Percentiles rank a stretch among this genome's conserved stretches.
Conservation (phyloP, 1,140 invertebrate genomes). For the Cotesia chilonis region DNA sequence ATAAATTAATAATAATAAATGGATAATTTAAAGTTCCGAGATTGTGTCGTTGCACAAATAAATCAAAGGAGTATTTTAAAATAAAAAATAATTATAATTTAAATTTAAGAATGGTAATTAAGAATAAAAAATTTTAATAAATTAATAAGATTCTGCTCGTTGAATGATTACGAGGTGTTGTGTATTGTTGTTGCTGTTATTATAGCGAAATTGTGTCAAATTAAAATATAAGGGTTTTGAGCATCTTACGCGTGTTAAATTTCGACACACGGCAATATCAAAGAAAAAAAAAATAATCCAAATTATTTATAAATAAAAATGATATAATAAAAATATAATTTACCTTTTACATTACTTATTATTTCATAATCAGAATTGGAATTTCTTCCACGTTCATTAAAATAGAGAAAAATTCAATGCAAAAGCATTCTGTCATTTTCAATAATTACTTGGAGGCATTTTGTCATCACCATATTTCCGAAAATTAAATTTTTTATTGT, state of each 20-base stretch:
- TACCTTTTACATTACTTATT: too few relatives aligned
- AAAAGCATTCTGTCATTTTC: too few relatives aligned
- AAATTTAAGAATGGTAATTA: background rate
- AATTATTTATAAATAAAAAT: background rate
- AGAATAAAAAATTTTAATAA: constrained; percentile 30
- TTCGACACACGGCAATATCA: background rate
- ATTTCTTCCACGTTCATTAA: too few relatives aligned
- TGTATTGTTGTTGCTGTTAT: constrained; percentile 56
- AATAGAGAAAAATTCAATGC: too few relatives aligned
- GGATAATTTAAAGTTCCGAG: background rate
- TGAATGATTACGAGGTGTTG: constrained; percentile 44
- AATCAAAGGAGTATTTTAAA: constrained; percentile 17
- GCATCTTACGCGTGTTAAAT: constrained; percentile 40
- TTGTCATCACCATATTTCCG: too few relatives aligned
- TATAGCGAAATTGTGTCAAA: constrained; percentile 62
- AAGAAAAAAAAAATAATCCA: background rate
- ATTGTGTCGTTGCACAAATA: constrained; percentile 7
- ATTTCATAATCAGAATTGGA: too few relatives aligned
- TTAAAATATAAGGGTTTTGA: constrained; percentile 63
- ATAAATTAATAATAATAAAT: background rate
- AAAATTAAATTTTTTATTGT: too few relatives aligned
- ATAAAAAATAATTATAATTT: constrained; percentile 3
- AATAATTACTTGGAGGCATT: too few relatives aligned
- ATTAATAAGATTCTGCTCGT: constrained; percentile 3
- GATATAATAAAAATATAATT: too few relatives aligned